Conservation (phyloP, 2,113 vertebrate genomes). For the Burhinus oedicnemus region DNA sequence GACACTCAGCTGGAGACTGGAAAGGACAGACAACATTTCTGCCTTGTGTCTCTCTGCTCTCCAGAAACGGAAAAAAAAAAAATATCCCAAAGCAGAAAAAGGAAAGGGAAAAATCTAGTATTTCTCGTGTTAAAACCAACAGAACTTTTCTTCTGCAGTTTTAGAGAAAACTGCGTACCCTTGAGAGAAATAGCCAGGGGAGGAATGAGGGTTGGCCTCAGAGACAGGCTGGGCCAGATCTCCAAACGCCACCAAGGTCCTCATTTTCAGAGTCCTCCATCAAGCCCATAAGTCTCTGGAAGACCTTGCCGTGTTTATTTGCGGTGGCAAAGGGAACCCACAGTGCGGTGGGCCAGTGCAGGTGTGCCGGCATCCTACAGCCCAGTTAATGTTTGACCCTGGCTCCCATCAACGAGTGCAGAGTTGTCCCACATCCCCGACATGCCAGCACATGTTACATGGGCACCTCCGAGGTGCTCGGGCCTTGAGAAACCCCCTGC, state of each 20-base stretch:
- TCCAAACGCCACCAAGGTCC: background rate
- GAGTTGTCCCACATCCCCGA: background rate
- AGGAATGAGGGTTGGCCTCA: background rate
- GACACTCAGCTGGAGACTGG: background rate
- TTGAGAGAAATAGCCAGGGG: background rate
- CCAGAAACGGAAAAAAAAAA: background rate
- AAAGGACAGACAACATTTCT: background rate
- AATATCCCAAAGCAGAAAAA: background rate
- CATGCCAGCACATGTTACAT: rapidly evolving
- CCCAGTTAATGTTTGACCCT: background rate
- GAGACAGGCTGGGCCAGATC: background rate
- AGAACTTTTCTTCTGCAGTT: background rate
- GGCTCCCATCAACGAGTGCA: rapidly evolving
- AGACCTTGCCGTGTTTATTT: background rate
- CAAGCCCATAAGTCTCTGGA: background rate
- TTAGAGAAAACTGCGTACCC: background rate
- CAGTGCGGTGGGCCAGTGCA: rapidly evolving
- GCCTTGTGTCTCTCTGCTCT: background rate
- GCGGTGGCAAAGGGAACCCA: rapidly evolving
- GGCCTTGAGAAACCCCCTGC: background rate
- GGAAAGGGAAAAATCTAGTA: background rate
- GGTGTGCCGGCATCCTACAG: background rate
- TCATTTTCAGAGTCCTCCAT: background rate
- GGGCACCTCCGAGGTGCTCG: background rate
- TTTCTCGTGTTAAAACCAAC: background rate